Evolutionary conservation across 1,140 invertebrate genomes (phyloP), one percentile per base, ranked within the genome.

Genomic region (Papilio dardanus): DNA sequence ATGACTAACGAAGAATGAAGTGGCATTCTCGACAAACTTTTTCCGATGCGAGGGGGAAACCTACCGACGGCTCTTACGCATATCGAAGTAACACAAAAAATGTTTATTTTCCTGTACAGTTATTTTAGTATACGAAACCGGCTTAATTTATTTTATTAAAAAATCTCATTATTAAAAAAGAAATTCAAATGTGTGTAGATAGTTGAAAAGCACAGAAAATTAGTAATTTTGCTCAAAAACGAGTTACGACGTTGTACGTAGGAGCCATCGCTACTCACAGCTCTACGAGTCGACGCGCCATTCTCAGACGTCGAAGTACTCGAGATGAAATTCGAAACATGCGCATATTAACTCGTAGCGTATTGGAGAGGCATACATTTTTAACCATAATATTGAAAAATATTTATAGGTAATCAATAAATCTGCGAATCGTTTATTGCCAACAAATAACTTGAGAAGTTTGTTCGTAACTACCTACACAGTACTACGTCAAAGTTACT

Each of bases 321-420:
- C 19, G 67, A 69, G 67, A 69, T 69, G 33, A 69, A 69, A 69
- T 69, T 69, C 42, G 67, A 69, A 69, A 69, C 67, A 69, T 69
- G 67, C 33, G 16, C 67, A 69, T 69, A 69, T 69, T 69, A 69
- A 69, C 33, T 68, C 33, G 31, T 19, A 33, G 66, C 35, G 21
- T 21, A 68, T 24, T 14, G 19, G 66, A 68, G 66, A 68, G 66
- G 33, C n/a, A 68, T 68, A 68, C 40, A 42, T 40, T 66, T 68
- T 68, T 21, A 40, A 40, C 30, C 62, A n/a, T 19, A 67, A 35
- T 67, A 35, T 67, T 67, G 65, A 19, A 35, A 31, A 33, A 19
- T 35, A 2, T 8, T n/a, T 33, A 67, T 33, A 33, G 16, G 65
- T 67, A 67, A 33, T 67, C 14, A 67, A 67, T 16, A 33, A 31